Base-by-base conservation (phyloP, 2,888 invertebrate genomes). In the Folsomia manolachei region DNA sequence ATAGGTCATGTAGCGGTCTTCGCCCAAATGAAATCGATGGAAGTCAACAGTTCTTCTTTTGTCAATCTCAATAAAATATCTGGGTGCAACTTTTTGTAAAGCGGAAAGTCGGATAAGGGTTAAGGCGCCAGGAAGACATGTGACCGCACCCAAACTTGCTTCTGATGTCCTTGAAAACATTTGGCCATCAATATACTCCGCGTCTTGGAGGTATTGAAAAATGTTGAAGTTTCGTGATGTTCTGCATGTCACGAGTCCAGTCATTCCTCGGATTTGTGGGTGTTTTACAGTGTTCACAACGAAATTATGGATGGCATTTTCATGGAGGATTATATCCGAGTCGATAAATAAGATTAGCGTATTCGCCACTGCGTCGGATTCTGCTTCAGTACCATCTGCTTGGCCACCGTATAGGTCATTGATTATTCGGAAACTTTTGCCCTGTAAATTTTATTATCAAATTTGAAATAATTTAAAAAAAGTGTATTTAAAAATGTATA, bases 1-100 rank as follows among this genome's bases (percentile, higher is more conserved):
- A 24, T 61, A 76, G 19, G 76, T 76, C 69, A 76, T 70, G 71
- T 71, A 74, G 1, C 76, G 71, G 66, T 76, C 76, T 65, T 76
- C 76, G 4, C 76, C 76, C n/a, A 76, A 62, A 21, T 71, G 69
- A 27, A 62, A 70, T 26, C 75, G 61, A n/a, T 71, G 69, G 18
- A 71, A 75, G 23, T 72, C 72, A 1, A 61, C 39, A 11, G 27
- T 72, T 26, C 65, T 63, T 18, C 66, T 19, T 25, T 76, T 72
- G 27, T 75, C 71, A 21, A 71, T 60, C 1, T 73, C 70, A 2
- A 64, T 62, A 27, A 74, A 76, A 63, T 76, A 76, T 63, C 73
- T 64, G 2, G 72, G 63, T 1, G 74, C 69, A 18, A 76, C 74
- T 27, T 72, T 25, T 69, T 72, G 71, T 7, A 76, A 63, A 21